A percentile compares a stretch with the other conserved stretches of the same genome.
Conservation (phyloP, 2,797 vertebrate genomes). For the Falco columbarius region DNA sequence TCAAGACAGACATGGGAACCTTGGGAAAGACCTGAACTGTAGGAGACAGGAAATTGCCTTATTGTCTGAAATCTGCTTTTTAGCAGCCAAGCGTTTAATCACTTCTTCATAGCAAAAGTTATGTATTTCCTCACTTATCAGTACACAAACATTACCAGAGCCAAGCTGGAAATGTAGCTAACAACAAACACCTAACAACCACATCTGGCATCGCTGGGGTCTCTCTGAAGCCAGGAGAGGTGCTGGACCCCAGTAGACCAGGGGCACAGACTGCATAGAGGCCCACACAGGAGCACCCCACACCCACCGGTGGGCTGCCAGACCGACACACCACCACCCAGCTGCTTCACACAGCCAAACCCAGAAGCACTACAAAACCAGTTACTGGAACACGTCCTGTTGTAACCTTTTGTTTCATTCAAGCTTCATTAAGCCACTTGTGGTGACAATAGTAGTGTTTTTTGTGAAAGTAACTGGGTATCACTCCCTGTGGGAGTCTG, state of each 20-base stretch:
- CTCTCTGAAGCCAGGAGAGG: not conserved
- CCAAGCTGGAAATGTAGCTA: not conserved
- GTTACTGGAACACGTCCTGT: fast-evolving
- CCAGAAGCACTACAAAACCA: not conserved
- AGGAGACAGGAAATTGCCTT: constrained; percentile 65
- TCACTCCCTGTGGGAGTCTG: not conserved
- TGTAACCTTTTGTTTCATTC: not conserved
- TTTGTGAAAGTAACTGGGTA: not conserved
- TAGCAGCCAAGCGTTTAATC: constrained; percentile 62
- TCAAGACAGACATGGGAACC: constrained; percentile 41
- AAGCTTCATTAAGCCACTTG: constrained; percentile 4
- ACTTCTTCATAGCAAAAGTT: constrained; percentile 22
- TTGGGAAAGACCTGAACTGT: not conserved
- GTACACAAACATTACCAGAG: constrained; percentile 42
- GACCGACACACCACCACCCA: fast-evolving
- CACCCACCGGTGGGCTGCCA: not conserved
- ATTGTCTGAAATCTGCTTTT: constrained; percentile 48
- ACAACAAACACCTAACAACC: not conserved
- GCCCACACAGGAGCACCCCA: not conserved
- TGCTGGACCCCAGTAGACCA: fast-evolving
- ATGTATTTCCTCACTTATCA: constrained; percentile 65
- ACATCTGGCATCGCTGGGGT: fast-evolving
- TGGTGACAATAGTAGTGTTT: not conserved
- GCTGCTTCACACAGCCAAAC: not conserved
- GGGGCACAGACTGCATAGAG: fast-evolving